phyloP scores from a whole-genome alignment of 2,113 vertebrate genomes.

The Canis aureus region DNA sequence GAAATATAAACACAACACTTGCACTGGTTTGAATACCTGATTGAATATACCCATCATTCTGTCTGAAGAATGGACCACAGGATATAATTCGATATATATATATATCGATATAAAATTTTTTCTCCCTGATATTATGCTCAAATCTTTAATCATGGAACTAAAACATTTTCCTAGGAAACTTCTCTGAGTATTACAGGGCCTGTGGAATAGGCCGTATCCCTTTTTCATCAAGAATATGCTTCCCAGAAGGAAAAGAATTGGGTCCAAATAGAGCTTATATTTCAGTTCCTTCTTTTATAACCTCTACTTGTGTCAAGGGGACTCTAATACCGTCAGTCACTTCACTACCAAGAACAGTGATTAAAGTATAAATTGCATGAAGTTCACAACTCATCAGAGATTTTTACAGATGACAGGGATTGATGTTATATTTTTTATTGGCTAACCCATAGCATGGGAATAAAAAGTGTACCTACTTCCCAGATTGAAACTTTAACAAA shows the following conservation, averaged over 20 bases:
- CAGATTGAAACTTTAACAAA: background rate
- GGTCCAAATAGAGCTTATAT: background rate
- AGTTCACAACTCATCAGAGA: background rate
- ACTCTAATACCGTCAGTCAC: background rate
- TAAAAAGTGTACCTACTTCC: background rate
- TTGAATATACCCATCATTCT: background rate
- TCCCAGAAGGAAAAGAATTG: background rate
- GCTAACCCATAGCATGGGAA: background rate
- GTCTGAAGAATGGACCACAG: background rate
- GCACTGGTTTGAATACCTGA: background rate
- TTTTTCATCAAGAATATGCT: background rate
- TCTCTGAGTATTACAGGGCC: background rate
- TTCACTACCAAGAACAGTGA: background rate
- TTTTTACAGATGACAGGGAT: background rate
- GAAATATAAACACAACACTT: conserved; percentile 11
- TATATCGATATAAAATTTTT: background rate
- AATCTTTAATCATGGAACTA: background rate
- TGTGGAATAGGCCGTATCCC: background rate
- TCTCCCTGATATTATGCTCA: background rate
- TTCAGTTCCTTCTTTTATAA: conserved; percentile 52
- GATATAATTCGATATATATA: background rate
- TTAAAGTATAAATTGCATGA: conserved; percentile 39
- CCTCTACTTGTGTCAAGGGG: background rate
- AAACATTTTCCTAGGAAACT: background rate
- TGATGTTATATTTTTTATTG: conserved; percentile 10